Percentiles rank a stretch among this genome's conserved stretches.
Evolutionary conservation across 2,113 vertebrate species (phyloP).

Genomic region (Phyllostomus hastatus): DNA sequence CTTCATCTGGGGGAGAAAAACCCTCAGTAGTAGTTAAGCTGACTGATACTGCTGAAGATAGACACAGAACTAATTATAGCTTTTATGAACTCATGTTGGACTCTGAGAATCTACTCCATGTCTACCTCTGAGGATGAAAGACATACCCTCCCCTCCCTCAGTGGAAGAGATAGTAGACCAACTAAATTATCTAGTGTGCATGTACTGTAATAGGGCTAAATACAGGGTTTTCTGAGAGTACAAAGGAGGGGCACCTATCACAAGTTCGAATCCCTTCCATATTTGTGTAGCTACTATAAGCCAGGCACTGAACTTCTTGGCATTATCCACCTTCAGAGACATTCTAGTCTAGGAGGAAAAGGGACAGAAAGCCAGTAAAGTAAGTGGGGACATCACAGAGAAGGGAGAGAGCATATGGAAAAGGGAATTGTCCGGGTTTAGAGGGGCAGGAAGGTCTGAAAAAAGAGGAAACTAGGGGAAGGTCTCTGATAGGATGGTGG

Average conservation of each 20-base stretch:
- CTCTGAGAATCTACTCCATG: neutral
- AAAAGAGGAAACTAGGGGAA: neutral
- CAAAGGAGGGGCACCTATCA: neutral
- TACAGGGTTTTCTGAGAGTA: neutral
- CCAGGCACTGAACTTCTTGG: neutral
- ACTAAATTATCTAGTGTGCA: rapidly evolving
- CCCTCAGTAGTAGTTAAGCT: neutral
- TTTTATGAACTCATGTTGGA: neutral
- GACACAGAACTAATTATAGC: neutral
- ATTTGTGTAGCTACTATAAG: neutral
- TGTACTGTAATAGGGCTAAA: neutral
- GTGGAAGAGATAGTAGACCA: neutral
- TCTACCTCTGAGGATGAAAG: neutral
- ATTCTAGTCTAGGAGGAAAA: neutral
- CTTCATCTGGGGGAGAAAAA: neutral
- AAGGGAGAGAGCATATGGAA: neutral
- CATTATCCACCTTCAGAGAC: neutral
- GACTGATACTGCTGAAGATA: neutral
- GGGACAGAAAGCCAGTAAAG: neutral
- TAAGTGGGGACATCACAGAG: neutral
- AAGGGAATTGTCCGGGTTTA: neutral
- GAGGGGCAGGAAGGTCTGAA: neutral
- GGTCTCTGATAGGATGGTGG: neutral
- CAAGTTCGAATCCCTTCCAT: neutral
- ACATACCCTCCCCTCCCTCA: neutral